These are phyloP conservation scores for Drosophila antonietae DNA, from an alignment of 2,888 invertebrate species.

Conservation along the genomic window DNA sequence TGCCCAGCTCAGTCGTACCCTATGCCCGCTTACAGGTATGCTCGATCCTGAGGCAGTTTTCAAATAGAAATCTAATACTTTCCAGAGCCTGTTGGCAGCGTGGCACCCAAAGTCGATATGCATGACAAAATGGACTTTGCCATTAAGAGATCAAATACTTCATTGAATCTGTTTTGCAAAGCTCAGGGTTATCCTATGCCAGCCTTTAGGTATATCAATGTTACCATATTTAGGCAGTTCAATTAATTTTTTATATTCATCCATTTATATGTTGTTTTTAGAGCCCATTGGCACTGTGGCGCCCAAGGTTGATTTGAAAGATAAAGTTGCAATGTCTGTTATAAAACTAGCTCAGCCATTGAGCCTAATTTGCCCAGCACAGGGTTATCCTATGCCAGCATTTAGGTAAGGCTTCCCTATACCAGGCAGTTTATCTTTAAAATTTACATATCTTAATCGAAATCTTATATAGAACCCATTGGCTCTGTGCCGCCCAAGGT, in stretches of 20 bases:
- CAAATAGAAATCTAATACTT: conserved; percentile 5
- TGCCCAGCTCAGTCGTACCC: conserved; percentile 93
- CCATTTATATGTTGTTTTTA: conserved; percentile 34
- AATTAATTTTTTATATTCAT: rapidly evolving
- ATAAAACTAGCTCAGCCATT: conserved; percentile 69
- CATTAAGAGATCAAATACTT: conserved; percentile 65
- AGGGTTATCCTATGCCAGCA: conserved; percentile 81
- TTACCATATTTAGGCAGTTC: conserved; percentile 38
- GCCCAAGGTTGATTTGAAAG: conserved; percentile 89
- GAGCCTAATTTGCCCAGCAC: conserved; percentile 90
- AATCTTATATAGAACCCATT: conserved; percentile 84
- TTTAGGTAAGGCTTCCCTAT: conserved; percentile 78
- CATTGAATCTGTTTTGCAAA: conserved; percentile 87
- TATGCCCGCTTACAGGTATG: conserved; percentile 86
- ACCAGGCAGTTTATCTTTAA: conserved; percentile 17
- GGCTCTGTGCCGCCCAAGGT: conserved; percentile 87
- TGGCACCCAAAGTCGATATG: conserved; percentile 87
- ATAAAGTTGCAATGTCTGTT: conserved; percentile 84
- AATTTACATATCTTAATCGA: neutral
- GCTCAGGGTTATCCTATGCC: conserved; percentile 89
- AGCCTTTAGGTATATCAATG: conserved; percentile 65
- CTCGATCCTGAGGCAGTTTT: conserved; percentile 80
- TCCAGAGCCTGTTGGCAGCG: conserved; percentile 85
- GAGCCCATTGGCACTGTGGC: conserved; percentile 85
- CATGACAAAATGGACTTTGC: conserved; percentile 84